Conservation (phyloP, 1,140 invertebrate genomes). For the Solenopsis fugax region DNA sequence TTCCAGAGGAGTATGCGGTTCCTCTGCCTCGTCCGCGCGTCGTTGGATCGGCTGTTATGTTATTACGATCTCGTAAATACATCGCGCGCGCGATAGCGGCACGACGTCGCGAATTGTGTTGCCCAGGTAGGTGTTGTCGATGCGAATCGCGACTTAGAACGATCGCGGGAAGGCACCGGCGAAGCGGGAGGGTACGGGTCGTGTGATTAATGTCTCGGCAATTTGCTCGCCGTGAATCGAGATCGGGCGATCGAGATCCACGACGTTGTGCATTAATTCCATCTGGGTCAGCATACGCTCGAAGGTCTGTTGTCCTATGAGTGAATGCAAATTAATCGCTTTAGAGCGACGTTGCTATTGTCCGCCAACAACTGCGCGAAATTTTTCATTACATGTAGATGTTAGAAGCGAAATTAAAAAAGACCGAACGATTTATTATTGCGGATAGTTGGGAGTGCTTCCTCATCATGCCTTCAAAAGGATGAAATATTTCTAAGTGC, state of each 20-base stretch:
- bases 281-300: constrained; percentile 60
- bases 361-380: constrained; percentile 28
- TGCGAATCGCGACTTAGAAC: constrained; percentile 58
- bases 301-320: constrained; percentile 49
- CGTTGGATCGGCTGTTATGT: constrained; percentile 55
- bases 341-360: constrained; percentile 31
- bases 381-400: constrained; percentile 54
- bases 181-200: constrained; percentile 30
- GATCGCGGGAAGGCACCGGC: constrained; percentile 49
- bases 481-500: not conserved
- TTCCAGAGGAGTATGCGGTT: constrained; percentile 55
- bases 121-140: constrained; percentile 55
- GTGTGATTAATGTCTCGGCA: constrained; percentile 71
- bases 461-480: not conserved
- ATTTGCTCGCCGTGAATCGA: constrained; percentile 71
- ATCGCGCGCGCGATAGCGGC: constrained; percentile 59
- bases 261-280: constrained; percentile 56
- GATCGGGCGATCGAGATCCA: constrained; percentile 64
- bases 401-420: constrained; percentile 21
- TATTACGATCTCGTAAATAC: constrained; percentile 75
- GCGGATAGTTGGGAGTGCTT: not conserved
- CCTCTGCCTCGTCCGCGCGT: constrained; percentile 39
- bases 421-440: constrained; percentile 7
- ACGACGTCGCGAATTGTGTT: constrained; percentile 20
- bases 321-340: constrained; percentile 59